Percentiles rank a stretch among this genome's conserved stretches.
These are phyloP conservation scores for Prinia subflava DNA, from an alignment of 2,113 vertebrate genomes.

Conservation along the genomic window DNA sequence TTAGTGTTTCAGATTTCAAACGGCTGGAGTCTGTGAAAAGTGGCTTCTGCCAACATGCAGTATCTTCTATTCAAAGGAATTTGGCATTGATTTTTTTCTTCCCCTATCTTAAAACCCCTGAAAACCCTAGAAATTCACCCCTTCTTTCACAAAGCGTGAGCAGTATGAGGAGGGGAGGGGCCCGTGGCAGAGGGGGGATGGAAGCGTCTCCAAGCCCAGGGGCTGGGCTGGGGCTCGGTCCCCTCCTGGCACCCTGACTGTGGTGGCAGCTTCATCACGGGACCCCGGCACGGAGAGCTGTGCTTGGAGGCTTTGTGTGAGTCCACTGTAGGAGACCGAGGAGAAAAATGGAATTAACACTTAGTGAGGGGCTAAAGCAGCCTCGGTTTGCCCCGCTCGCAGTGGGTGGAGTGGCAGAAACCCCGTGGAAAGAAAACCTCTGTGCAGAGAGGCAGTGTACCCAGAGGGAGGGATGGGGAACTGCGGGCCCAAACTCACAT, in stretches of 20 bases:
- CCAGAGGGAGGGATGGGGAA: background rate
- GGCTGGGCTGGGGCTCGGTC: background rate
- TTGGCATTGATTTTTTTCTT: background rate
- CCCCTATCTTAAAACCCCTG: background rate
- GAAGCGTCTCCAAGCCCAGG: background rate
- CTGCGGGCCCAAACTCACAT: background rate
- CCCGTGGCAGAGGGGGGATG: background rate
- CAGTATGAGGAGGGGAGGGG: background rate
- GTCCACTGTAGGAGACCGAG: background rate
- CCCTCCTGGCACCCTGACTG: background rate
- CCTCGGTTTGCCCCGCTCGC: fast-evolving
- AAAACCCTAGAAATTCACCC: conserved; percentile 30
- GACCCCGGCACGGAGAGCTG: fast-evolving
- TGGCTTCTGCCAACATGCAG: conserved; percentile 57
- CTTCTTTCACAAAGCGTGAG: conserved; percentile 13
- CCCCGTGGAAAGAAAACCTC: background rate
- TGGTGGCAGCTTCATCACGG: fast-evolving
- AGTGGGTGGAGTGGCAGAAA: background rate
- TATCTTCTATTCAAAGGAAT: conserved; percentile 54
- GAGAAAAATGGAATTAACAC: background rate
- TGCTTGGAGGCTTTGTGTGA: background rate
- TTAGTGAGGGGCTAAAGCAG: background rate
- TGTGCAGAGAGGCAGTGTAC: background rate
- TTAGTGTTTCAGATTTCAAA: conserved; percentile 63
- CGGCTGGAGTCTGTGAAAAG: conserved; percentile 40